A percentile compares a stretch with the other conserved stretches of the same genome.
These are phyloP conservation scores for Cisticola juncidis DNA, from an alignment of 2,113 vertebrate species.

Conservation along the genomic window DNA sequence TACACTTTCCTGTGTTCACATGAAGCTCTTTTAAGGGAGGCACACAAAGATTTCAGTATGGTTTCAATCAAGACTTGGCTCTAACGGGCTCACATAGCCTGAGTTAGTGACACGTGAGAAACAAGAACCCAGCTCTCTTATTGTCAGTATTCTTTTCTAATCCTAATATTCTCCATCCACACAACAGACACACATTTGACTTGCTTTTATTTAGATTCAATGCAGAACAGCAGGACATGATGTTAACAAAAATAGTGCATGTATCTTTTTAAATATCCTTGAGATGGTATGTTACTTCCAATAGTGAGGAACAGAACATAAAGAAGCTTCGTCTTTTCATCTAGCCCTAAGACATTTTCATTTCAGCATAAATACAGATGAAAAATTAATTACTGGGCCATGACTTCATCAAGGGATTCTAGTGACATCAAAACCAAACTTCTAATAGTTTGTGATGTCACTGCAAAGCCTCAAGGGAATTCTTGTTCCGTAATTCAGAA, in stretches of 20 bases:
- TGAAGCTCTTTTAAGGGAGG: background rate
- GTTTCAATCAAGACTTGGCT: background rate
- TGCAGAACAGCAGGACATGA: background rate
- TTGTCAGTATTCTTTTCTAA: background rate
- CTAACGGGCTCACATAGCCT: background rate
- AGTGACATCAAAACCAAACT: slow-evolving; percentile 12
- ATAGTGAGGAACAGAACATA: background rate
- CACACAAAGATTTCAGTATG: background rate
- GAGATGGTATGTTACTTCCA: background rate
- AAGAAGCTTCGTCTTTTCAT: background rate
- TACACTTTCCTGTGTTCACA: background rate
- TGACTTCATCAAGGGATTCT: background rate
- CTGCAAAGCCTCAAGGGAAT: background rate
- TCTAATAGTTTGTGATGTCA: slow-evolving; percentile 20
- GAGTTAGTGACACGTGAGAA: background rate
- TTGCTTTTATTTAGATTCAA: background rate
- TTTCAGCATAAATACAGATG: background rate
- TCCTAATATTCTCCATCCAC: background rate
- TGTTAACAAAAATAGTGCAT: background rate
- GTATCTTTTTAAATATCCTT: background rate
- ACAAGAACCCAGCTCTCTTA: background rate
- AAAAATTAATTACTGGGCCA: background rate
- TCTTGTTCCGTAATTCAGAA: background rate
- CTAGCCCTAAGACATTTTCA: background rate
- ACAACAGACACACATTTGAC: background rate